A percentile compares a stretch with the other conserved stretches of the same genome.
These are phyloP conservation scores for Myotis vivesi DNA, from an alignment of 2,797 vertebrate species.

Conservation along the genomic window DNA sequence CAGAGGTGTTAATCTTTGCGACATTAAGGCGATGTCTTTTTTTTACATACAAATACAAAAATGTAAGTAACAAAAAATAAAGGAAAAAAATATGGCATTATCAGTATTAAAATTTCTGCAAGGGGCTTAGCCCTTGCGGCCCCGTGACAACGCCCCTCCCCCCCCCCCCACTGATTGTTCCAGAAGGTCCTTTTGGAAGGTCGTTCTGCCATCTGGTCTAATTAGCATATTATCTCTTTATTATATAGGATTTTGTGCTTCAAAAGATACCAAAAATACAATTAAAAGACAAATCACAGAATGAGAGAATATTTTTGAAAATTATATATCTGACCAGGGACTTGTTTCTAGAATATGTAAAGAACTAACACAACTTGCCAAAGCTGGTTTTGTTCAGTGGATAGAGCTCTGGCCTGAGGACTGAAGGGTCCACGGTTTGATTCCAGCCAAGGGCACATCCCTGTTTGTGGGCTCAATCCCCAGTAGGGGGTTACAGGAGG, in stretches of 20 bases:
- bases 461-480: too few relatives aligned
- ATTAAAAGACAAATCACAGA: background rate
- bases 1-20: background rate
- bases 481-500: too few relatives aligned
- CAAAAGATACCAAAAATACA: background rate
- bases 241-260: background rate
- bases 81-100: background rate
- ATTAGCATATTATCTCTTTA: too few relatives aligned
- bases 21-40: background rate
- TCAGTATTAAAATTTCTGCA: background rate
- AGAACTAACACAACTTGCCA: background rate
- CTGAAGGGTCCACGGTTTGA: too few relatives aligned
- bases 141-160: too few relatives aligned
- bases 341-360: background rate
- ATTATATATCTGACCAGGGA: background rate
- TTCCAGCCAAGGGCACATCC: too few relatives aligned
- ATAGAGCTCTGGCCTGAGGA: too few relatives aligned
- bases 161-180: too few relatives aligned
- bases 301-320: background rate
- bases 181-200: too few relatives aligned
- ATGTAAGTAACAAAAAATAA: background rate
- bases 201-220: too few relatives aligned
- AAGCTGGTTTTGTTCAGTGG: too few relatives aligned
- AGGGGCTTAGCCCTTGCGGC: accelerated
- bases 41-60: background rate